phyloP scores from a whole-genome alignment of 2,888 invertebrate genomes.

The Plagodis dolabraria region DNA sequence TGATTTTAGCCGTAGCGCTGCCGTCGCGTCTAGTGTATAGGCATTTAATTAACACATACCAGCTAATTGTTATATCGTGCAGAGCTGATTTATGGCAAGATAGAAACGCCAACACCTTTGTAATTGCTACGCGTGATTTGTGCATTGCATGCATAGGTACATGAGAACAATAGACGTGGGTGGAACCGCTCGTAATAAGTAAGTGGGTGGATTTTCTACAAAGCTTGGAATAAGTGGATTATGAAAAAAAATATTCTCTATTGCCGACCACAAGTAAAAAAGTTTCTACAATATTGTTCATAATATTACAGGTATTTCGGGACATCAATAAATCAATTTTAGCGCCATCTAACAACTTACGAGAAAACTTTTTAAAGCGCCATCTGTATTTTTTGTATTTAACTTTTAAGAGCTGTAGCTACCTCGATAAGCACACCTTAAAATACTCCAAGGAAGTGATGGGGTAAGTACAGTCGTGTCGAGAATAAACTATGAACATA shows the following conservation, averaged over 20 bases:
- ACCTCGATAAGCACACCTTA: slow-evolving; percentile 2
- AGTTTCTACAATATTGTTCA: too few species aligned
- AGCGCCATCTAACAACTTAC: slow-evolving; percentile 15
- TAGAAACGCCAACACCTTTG: slow-evolving; percentile 80
- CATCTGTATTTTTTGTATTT: slow-evolving; percentile 52
- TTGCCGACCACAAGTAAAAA: not conserved
- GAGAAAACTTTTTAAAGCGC: slow-evolving; percentile 40
- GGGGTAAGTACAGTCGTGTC: slow-evolving; percentile 7
- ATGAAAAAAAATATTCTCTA: not conserved
- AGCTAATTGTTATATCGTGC: slow-evolving; percentile 85
- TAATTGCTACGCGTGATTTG: slow-evolving; percentile 76
- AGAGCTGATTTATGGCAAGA: slow-evolving; percentile 81
- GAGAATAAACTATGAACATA: not conserved
- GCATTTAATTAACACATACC: slow-evolving; percentile 85
- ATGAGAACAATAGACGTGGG: slow-evolving; percentile 59
- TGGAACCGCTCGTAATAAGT: slow-evolving; percentile 45
- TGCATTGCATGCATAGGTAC: slow-evolving; percentile 64
- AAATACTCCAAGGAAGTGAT: not conserved
- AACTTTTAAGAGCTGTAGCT: slow-evolving; percentile 42
- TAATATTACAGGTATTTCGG: too few species aligned
- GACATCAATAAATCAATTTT: slow-evolving; percentile 1
- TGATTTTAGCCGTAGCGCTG: slow-evolving; percentile 53
- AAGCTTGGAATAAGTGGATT: slow-evolving; percentile 30
- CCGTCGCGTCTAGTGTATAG: slow-evolving; percentile 59
- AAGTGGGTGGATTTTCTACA: slow-evolving; percentile 34